phyloP scores from a whole-genome alignment of 2,797 vertebrate genomes.

The Diplodus puntazzo region DNA sequence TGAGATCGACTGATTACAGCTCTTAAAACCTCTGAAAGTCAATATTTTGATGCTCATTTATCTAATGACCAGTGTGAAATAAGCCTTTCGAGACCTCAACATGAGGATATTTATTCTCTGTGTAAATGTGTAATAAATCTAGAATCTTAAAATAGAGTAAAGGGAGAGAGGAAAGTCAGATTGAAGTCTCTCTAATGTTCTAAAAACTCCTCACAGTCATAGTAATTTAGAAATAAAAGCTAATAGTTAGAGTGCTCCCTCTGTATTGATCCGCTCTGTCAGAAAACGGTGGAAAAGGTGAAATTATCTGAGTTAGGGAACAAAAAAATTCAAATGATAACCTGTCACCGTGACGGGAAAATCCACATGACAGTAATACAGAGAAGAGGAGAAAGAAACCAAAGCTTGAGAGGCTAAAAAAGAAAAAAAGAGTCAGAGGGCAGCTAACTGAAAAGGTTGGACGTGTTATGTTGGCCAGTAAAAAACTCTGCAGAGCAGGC shows the following conservation, averaged over 20 bases:
- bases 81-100: background rate
- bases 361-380: conserved; percentile 16
- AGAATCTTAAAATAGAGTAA: background rate
- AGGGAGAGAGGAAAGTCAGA: background rate
- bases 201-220: conserved; percentile 1
- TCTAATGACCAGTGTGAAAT: background rate
- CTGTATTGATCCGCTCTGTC: conserved; percentile 38
- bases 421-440: background rate
- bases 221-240: conserved; percentile 32
- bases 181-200: conserved; percentile 23
- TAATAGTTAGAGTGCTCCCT: conserved; percentile 16
- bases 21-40: background rate
- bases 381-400: background rate
- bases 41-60: background rate
- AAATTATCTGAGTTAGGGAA: conserved; percentile 42
- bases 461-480: too few species aligned
- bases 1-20: background rate
- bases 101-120: background rate
- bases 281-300: conserved; percentile 18
- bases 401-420: background rate
- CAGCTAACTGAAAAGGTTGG: too few species aligned
- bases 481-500: too few species aligned
- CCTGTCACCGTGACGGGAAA: conserved; percentile 28
- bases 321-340: conserved; percentile 47
- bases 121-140: background rate